Conservation (phyloP, 1,140 invertebrate species). For the Brachionus paranguensis region DNA sequence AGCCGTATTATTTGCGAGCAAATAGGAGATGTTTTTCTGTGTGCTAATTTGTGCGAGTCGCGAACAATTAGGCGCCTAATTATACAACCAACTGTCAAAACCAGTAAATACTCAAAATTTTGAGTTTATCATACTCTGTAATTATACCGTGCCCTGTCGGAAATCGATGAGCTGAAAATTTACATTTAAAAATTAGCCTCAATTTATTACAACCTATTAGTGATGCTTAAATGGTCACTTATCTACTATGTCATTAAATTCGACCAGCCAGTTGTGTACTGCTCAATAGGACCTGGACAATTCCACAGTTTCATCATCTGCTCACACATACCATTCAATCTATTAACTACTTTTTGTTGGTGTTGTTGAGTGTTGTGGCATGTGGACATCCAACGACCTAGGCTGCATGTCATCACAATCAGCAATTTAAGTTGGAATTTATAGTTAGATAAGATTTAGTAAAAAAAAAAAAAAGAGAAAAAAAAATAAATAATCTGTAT, state of each 20-base stretch:
- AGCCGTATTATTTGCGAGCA: background rate
- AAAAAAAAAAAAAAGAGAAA: background rate
- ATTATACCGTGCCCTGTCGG: slow-evolving; percentile 9
- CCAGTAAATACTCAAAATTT: slow-evolving; percentile 19
- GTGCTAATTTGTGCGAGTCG: background rate
- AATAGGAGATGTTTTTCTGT: background rate
- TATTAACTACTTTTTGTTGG: no score
- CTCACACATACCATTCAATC: background rate
- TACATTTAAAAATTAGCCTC: background rate
- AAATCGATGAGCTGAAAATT: background rate
- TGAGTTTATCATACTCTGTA: slow-evolving; percentile 8
- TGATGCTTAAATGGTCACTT: background rate
- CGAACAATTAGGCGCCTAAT: slow-evolving; percentile 1
- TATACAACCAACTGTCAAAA: slow-evolving; percentile 25
- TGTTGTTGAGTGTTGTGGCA: background rate
- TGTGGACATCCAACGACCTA: background rate
- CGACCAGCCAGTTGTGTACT: background rate
- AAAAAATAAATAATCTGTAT: background rate
- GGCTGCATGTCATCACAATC: background rate
- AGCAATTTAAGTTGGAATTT: background rate
- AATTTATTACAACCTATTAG: background rate
- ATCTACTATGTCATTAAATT: background rate
- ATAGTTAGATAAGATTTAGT: slow-evolving; percentile 12
- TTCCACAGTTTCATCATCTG: background rate
- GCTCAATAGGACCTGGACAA: background rate